A percentile compares a stretch with the other conserved stretches of the same genome.
These are phyloP conservation scores for Lepeophtheirus nordmannii DNA, from an alignment of 2,888 invertebrate genomes.

Conservation along the genomic window DNA sequence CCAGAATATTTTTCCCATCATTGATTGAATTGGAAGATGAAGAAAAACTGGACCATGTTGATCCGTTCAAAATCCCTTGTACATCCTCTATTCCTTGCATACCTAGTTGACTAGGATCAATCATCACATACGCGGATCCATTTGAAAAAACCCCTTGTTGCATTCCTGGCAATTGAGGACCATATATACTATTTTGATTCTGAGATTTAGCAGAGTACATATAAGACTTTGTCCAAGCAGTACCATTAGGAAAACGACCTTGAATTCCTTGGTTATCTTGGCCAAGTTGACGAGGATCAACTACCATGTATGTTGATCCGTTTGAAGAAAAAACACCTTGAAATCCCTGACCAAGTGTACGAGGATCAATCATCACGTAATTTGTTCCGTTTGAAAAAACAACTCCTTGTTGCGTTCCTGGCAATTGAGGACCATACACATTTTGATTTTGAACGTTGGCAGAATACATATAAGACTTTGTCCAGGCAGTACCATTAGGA, in stretches of 20 bases:
- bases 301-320: neutral
- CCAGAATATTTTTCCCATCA: neutral
- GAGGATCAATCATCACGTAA: neutral
- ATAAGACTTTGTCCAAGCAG: neutral
- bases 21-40: neutral
- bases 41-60: neutral
- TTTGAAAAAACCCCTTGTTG: neutral
- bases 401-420: neutral
- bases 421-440: neutral
- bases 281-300: conserved; percentile 3
- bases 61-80: neutral
- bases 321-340: neutral
- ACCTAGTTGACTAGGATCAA: neutral
- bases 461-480: neutral
- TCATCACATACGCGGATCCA: neutral
- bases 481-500: neutral
- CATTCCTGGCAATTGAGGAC: neutral
- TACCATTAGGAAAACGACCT: neutral
- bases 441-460: neutral
- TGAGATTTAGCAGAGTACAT: neutral
- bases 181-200: neutral
- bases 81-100: neutral
- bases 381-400: neutral
- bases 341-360: neutral
- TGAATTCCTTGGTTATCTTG: neutral